A percentile compares a stretch with the other conserved stretches of the same genome.
phyloP scores from a whole-genome alignment of 1,140 invertebrate genomes.

The Diploscapter pachys region DNA sequence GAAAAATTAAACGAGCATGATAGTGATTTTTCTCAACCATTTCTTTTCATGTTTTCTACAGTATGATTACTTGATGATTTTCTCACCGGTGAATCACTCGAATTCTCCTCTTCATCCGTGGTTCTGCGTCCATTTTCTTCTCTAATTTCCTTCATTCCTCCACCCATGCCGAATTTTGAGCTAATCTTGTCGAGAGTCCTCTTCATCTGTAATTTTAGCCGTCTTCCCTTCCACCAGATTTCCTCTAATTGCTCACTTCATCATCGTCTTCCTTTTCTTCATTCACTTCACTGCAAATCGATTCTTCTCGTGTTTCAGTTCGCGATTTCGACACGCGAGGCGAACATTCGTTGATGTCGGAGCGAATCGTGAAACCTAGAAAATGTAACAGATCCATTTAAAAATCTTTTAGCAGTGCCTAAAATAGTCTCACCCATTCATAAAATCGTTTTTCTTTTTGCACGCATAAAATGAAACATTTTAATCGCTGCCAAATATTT shows the following conservation, averaged over 20 bases:
- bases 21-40: too few species aligned
- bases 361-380: constrained; percentile 15
- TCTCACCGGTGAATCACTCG: not conserved
- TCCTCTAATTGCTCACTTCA: not conserved
- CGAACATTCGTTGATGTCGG: constrained; percentile 4
- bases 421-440: too few species aligned
- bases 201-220: not conserved
- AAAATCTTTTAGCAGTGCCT: too few species aligned
- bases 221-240: not conserved
- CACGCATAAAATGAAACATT: too few species aligned
- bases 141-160: not conserved
- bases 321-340: not conserved
- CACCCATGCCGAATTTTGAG: constrained; percentile 11
- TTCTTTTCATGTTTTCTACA: too few species aligned
- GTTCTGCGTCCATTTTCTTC: not conserved
- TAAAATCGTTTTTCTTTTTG: too few species aligned
- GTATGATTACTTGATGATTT: too few species aligned
- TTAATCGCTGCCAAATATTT: too few species aligned
- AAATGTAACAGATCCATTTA: not conserved
- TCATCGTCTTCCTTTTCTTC: constrained; percentile 1
- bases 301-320: not conserved
- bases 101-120: constrained; percentile 20
- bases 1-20: too few species aligned
- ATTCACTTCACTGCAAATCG: not conserved
- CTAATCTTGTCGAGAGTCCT: constrained; percentile 5